Evolutionary conservation across 2,888 invertebrate genomes (phyloP).

Genomic region (Galerucella calmariensis): DNA sequence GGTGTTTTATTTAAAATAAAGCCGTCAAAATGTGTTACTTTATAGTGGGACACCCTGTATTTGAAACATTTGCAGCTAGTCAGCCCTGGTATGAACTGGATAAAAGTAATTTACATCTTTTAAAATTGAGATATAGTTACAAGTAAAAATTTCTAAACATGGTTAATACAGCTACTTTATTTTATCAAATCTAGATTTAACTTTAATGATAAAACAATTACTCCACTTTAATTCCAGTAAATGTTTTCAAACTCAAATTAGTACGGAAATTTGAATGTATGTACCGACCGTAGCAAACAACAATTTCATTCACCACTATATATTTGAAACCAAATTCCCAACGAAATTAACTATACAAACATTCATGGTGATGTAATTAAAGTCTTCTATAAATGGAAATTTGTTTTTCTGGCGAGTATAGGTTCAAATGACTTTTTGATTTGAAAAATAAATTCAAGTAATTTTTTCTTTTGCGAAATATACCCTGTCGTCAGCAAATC

Average conservation of each 20-base stretch:
- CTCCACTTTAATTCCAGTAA: neutral
- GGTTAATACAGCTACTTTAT: too few species aligned
- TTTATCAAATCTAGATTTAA: too few species aligned
- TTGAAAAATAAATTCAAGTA: neutral
- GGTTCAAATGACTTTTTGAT: too few species aligned
- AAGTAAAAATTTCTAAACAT: too few species aligned
- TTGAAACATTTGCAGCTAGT: too few species aligned
- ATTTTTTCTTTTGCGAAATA: neutral
- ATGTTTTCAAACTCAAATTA: slow-evolving; percentile 5
- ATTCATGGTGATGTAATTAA: neutral
- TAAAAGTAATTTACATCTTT: too few species aligned
- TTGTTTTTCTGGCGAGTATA: neutral
- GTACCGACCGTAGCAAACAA: neutral
- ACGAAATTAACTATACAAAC: neutral
- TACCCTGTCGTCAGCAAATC: neutral
- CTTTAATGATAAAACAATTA: too few species aligned
- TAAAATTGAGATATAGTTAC: too few species aligned
- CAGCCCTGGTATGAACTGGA: too few species aligned
- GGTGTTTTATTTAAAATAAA: too few species aligned
- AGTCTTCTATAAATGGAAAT: neutral
- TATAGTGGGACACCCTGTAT: too few species aligned
- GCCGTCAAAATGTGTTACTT: too few species aligned
- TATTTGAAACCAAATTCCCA: neutral
- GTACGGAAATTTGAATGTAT: neutral
- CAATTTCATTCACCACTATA: neutral